Evolutionary conservation across 2,797 vertebrate species (phyloP).

Genomic region (Peromyscus eremicus): DNA sequence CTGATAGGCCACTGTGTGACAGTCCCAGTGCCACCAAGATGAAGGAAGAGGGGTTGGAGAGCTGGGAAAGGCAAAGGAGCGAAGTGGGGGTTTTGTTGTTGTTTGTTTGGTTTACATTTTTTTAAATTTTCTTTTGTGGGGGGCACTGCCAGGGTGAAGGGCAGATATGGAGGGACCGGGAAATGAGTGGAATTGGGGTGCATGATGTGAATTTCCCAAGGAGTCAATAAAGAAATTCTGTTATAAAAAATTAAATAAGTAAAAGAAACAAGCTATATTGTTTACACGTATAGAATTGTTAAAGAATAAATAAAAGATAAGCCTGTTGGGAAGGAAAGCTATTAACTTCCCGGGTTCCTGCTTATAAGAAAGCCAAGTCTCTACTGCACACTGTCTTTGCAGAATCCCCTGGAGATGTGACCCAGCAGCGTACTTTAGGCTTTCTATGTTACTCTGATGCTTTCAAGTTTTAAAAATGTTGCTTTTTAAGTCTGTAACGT

Average conservation of each 20-base stretch:
- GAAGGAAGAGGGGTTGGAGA: background rate
- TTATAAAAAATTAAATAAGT: background rate
- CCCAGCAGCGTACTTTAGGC: background rate
- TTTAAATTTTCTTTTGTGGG: background rate
- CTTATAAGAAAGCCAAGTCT: slow-evolving; percentile 1
- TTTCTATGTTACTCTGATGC: background rate
- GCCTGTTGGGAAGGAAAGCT: slow-evolving; percentile 12
- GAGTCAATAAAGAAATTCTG: background rate
- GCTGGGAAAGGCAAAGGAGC: background rate
- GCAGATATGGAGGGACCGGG: background rate
- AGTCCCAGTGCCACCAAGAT: too few species aligned
- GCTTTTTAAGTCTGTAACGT: background rate
- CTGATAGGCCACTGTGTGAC: background rate
- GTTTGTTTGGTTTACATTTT: background rate
- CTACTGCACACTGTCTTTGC: background rate
- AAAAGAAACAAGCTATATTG: background rate
- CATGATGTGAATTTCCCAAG: background rate
- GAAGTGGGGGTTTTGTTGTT: background rate
- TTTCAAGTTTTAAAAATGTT: background rate
- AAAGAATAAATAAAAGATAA: slow-evolving; percentile 12
- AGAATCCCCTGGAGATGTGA: background rate
- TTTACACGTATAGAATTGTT: background rate
- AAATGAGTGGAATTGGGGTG: background rate
- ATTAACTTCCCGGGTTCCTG: background rate
- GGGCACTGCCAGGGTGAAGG: background rate